Percentiles rank a stretch among this genome's conserved stretches.
Evolutionary conservation across 1,140 invertebrate species (phyloP).

Genomic region (Araneus ventricosus): DNA sequence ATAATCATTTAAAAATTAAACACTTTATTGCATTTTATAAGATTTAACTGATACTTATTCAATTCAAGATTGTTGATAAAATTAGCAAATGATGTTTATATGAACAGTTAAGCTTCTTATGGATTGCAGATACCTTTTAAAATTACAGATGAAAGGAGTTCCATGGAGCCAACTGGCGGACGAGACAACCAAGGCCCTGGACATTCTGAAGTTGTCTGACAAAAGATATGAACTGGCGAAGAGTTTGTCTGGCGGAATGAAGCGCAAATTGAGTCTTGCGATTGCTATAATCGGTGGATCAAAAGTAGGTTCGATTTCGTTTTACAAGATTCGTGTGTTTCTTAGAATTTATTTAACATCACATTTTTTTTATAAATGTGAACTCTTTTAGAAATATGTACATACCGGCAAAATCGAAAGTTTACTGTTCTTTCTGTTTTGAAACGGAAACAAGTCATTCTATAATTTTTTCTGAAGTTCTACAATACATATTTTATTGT

Average conservation of each 20-base stretch:
- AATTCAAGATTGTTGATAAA: no score
- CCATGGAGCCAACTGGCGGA: conserved; percentile 1
- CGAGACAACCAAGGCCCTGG: conserved; percentile 76
- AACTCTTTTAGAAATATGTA: no score
- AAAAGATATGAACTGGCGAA: conserved; percentile 86
- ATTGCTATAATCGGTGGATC: conserved; percentile 88
- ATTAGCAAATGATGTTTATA: no score
- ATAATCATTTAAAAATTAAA: background rate
- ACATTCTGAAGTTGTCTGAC: conserved; percentile 82
- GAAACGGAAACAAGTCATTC: no score
- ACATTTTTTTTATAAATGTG: no score
- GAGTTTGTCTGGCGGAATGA: conserved; percentile 92
- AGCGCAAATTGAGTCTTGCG: conserved; percentile 91
- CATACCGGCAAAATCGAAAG: no score
- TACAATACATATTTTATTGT: no score
- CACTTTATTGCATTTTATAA: background rate
- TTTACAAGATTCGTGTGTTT: background rate
- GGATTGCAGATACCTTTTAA: no score
- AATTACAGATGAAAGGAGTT: conserved; percentile 55
- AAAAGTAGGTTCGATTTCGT: conserved; percentile 77
- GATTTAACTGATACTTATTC: background rate
- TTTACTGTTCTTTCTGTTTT: no score
- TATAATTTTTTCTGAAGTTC: no score
- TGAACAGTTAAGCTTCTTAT: no score
- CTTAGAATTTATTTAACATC: no score